These are phyloP conservation scores for Subanguina moxae DNA, from an alignment of 1,140 invertebrate species.

Conservation along the genomic window DNA sequence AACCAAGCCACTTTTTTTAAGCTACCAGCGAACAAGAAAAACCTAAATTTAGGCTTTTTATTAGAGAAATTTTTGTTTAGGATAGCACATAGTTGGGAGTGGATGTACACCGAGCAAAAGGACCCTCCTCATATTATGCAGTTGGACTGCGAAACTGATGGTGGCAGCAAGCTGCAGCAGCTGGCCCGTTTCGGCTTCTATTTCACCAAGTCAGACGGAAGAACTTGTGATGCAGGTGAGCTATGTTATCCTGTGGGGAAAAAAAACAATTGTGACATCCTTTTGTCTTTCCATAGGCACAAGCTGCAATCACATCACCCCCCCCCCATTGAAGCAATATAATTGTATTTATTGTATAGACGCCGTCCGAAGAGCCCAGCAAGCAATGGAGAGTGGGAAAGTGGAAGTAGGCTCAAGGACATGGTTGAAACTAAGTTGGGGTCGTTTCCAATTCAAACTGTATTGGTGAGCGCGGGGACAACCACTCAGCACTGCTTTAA, in stretches of 20 bases:
- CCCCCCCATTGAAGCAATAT: too few species aligned
- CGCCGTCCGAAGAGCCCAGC: constrained; percentile 34
- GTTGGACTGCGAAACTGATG: constrained; percentile 58
- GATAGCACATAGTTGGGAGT: constrained; percentile 56
- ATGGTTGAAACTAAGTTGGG: constrained; percentile 47
- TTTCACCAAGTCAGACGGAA: constrained; percentile 53
- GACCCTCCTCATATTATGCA: constrained; percentile 54
- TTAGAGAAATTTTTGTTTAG: constrained; percentile 24
- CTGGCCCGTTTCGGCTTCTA: constrained; percentile 56
- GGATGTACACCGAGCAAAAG: constrained; percentile 57
- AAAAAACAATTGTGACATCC: too few species aligned
- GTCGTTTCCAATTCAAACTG: constrained; percentile 50
- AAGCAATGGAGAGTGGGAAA: constrained; percentile 40
- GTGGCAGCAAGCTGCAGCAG: constrained; percentile 56
- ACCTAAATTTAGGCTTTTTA: too few species aligned
- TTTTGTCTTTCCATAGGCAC: too few species aligned
- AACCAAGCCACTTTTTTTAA: too few species aligned
- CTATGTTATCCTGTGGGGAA: too few species aligned
- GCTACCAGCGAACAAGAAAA: too few species aligned
- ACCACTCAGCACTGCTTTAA: too few species aligned
- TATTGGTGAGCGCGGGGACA: not conserved
- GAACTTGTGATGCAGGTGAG: constrained; percentile 44
- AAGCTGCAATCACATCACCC: too few species aligned
- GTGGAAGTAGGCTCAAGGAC: constrained; percentile 27
- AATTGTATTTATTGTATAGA: too few species aligned